Evolutionary conservation across 2,113 vertebrate genomes (phyloP), one percentile per base, ranked within the genome.

Genomic region (Poicephalus gulielmi): DNA sequence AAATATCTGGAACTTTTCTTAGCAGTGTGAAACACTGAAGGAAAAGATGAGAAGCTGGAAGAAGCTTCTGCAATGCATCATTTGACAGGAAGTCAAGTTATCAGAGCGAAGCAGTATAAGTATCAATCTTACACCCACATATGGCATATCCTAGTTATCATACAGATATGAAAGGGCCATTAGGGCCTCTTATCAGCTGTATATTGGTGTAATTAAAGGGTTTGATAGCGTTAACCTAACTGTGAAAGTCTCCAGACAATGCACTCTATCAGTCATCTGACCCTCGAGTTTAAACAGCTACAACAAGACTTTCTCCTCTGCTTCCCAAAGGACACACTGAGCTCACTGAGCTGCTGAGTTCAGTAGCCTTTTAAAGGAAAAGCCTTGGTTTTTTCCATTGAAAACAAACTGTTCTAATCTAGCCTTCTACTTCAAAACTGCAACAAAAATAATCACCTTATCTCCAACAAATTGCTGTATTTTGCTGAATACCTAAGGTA

Each of bases 131-230:
- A 96, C 95, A 97, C 83, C 97, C 98, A 97, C 97, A 97, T 97
- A 98, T 97, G 97, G 98, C 97, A 88, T 95, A 98, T 98, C 97
- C 97, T 97, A 98, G 98, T 97, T 98, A 97, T 98, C 96, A 91
- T 86, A 94, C 96, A 98, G 99, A 99, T 99, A 99, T 97, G 98
- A 98, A 98, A 98, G 97, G 98, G 97, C 98, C 98, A 99, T 99
- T 99, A 99, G 97, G 97, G 97, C 96, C 97, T 97, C 98, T 99
- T 99, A 99, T 99, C 99, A 97, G 97, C 97, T 97, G 97, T 97
- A 98, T 98, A 98, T 99, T 97, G 97, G 96, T 97, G 98, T 99
- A 98, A 99, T 99, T 99, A 99, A 98, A 99, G 98, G 96, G 96
- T 97, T 96, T 98, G 98, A 99, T 99, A 99, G 96, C 98, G 97